Evolutionary conservation across 2,797 vertebrate species (phyloP).

Genomic region (Neoniphon sammara): DNA sequence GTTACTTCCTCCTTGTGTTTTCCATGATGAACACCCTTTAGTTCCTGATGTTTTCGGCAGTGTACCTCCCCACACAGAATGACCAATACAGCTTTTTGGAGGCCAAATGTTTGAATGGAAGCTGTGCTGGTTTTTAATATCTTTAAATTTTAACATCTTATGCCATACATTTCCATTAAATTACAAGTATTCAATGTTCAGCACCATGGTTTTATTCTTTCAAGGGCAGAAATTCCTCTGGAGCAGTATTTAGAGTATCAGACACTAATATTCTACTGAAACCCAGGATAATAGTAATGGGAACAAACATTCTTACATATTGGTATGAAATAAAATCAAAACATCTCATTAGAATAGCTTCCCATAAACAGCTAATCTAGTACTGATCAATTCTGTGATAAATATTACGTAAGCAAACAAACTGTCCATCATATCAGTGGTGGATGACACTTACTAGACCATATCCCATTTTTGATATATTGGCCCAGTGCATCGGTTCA

Average conservation of each 20-base stretch:
- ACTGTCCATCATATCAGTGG: background rate
- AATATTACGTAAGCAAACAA: slow-evolving; percentile 1
- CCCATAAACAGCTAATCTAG: slow-evolving; percentile 9
- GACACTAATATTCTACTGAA: slow-evolving; percentile 5
- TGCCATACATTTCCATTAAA: background rate
- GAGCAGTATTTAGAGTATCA: background rate
- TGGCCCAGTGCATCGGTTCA: too few relatives aligned
- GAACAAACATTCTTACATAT: slow-evolving; percentile 20
- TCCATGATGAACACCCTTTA: slow-evolving; percentile 74
- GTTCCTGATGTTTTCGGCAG: slow-evolving; percentile 72
- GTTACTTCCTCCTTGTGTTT: slow-evolving; percentile 76
- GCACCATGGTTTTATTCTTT: slow-evolving; percentile 18
- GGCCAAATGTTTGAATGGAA: slow-evolving; percentile 27
- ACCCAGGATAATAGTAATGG: background rate
- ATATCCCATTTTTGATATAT: too few relatives aligned
- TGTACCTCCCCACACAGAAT: slow-evolving; percentile 53
- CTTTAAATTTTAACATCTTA: slow-evolving; percentile 10
- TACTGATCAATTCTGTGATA: slow-evolving; percentile 17
- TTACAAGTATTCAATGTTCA: slow-evolving; percentile 18
- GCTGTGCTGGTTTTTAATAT: slow-evolving; percentile 28
- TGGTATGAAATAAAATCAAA: slow-evolving; percentile 9
- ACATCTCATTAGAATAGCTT: background rate
- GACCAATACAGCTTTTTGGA: background rate
- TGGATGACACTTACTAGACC: too few relatives aligned
- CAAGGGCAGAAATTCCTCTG: background rate